Evolutionary conservation across 2,113 vertebrate species (phyloP).

Genomic region (Tetrao urogallus): DNA sequence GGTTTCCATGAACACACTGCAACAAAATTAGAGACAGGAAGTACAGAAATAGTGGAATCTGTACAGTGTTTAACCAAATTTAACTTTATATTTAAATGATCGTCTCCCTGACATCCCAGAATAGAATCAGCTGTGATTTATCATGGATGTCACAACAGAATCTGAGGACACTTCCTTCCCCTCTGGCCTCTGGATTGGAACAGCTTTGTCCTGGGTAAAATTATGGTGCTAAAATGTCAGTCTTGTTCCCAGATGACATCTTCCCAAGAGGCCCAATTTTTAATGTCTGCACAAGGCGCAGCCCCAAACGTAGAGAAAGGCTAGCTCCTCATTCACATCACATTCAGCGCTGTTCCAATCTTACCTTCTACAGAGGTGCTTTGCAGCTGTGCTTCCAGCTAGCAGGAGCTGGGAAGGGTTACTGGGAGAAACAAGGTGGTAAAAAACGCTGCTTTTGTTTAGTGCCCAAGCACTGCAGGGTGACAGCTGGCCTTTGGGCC

Average conservation of each 20-base stretch:
- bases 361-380: neutral
- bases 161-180: neutral
- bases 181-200: neutral
- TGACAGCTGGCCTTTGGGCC: neutral
- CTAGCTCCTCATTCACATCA: rapidly evolving
- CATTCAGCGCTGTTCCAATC: neutral
- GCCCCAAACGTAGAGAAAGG: neutral
- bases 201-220: neutral
- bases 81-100: neutral
- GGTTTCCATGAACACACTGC: neutral
- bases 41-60: neutral
- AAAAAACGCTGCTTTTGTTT: neutral
- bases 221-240: neutral
- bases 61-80: neutral
- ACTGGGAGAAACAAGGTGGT: neutral
- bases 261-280: neutral
- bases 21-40: conserved; percentile 19
- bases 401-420: neutral
- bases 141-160: neutral
- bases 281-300: rapidly evolving
- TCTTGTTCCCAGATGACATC: neutral
- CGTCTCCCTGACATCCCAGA: neutral
- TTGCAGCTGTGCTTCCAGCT: neutral
- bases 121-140: conserved; percentile 23
- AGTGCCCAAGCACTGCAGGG: neutral